phyloP scores from a whole-genome alignment of 2,888 invertebrate species.

The Fabriciana adippe region DNA sequence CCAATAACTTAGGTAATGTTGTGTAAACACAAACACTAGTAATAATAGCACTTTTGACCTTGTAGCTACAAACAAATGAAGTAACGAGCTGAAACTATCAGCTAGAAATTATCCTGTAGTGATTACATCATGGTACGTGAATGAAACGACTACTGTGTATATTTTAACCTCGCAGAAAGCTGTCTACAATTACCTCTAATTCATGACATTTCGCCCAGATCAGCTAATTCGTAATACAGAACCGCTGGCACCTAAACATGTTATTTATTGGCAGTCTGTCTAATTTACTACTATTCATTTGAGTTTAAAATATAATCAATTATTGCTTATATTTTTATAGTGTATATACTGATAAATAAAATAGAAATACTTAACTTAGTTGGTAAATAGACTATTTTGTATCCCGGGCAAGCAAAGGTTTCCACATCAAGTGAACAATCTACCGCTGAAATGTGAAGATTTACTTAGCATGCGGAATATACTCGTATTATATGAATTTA shows the following conservation, averaged over 20 bases:
- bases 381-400: no score
- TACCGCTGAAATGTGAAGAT: no score
- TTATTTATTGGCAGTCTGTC: conserved; percentile 20
- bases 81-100: conserved; percentile 32
- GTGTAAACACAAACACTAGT: conserved; percentile 28
- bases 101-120: conserved; percentile 47
- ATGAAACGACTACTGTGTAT: conserved; percentile 43
- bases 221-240: conserved; percentile 33
- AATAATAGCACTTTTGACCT: conserved; percentile 38
- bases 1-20: conserved; percentile 28
- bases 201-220: conserved; percentile 36
- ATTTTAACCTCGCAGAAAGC: conserved; percentile 42
- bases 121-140: conserved; percentile 59
- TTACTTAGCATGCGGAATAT: no score
- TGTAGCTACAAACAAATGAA: conserved; percentile 44
- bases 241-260: conserved; percentile 10
- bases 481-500: no score
- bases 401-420: no score
- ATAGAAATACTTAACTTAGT: no score
- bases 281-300: conserved; percentile 1
- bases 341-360: no score
- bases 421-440: no score
- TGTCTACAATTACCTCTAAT: conserved; percentile 39
- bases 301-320: no score
- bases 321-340: no score